Percentiles rank a stretch among this genome's conserved stretches.
Evolutionary conservation across 2,113 vertebrate species (phyloP).

Genomic region (Scortum barcoo): DNA sequence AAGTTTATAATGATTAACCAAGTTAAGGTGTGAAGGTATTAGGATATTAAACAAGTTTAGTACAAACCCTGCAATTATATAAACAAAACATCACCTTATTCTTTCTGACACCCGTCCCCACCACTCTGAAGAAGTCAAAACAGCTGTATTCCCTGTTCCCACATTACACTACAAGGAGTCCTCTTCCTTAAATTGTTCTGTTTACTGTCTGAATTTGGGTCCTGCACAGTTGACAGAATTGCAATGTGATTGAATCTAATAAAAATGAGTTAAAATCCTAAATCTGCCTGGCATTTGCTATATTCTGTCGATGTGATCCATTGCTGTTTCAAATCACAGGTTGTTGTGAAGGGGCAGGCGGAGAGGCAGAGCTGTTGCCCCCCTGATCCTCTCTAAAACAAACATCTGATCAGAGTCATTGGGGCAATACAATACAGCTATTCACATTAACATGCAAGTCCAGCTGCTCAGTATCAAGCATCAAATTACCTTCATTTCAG

Average conservation of each 20-base stretch:
- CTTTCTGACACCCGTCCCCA: background rate
- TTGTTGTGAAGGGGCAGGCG: background rate
- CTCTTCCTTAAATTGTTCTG: background rate
- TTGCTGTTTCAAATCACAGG: background rate
- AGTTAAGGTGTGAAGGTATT: background rate
- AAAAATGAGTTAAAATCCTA: background rate
- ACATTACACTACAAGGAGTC: background rate
- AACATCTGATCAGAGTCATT: background rate
- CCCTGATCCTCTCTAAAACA: background rate
- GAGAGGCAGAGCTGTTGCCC: background rate
- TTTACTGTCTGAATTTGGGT: background rate
- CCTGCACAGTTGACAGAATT: background rate
- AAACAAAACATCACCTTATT: too few relatives aligned
- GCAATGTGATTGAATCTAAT: background rate
- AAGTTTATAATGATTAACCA: background rate
- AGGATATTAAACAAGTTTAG: too few relatives aligned
- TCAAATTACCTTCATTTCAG: slow-evolving; percentile 32
- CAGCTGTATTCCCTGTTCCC: background rate
- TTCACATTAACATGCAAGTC: slow-evolving; percentile 12
- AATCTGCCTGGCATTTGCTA: background rate
- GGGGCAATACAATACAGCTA: background rate
- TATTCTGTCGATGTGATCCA: background rate
- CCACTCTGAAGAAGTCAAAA: background rate
- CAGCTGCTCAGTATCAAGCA: slow-evolving; percentile 22
- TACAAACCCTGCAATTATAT: too few relatives aligned